phyloP scores from a whole-genome alignment of 2,797 vertebrate genomes.

The Spinus olivaceus region DNA sequence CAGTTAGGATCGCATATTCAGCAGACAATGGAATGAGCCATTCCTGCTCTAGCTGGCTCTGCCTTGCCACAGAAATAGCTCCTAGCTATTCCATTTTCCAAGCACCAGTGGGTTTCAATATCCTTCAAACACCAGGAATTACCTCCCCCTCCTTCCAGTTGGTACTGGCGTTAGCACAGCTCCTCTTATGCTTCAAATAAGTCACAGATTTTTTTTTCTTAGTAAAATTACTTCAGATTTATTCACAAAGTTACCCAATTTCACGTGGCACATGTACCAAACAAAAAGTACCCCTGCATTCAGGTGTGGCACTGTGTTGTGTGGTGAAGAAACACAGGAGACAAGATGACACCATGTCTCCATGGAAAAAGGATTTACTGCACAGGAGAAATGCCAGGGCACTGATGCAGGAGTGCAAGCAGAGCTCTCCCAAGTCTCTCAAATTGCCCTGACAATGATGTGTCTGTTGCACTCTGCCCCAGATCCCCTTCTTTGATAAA shows the following conservation, averaged over 20 bases:
- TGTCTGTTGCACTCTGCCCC: neutral
- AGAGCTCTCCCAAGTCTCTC: neutral
- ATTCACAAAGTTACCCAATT: neutral
- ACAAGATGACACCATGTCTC: neutral
- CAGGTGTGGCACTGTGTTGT: neutral
- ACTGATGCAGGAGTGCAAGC: neutral
- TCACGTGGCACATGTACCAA: neutral
- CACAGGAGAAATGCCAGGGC: neutral
- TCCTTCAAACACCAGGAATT: neutral
- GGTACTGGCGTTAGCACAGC: neutral
- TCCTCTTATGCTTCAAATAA: neutral
- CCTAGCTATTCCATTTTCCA: neutral
- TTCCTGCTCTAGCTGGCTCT: constrained; percentile 3
- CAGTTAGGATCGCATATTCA: neutral
- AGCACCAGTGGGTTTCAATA: constrained; percentile 5
- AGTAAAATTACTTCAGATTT: neutral
- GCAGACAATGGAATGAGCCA: constrained; percentile 4
- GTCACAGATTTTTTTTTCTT: neutral
- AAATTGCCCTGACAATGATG: neutral
- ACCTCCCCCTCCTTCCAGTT: neutral
- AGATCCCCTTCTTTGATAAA: neutral
- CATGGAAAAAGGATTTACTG: constrained; percentile 1
- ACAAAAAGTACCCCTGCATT: neutral
- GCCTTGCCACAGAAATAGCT: neutral
- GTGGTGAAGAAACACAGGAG: neutral